A percentile compares a stretch with the other conserved stretches of the same genome.
Evolutionary conservation across 2,888 invertebrate species (phyloP).

Genomic region (Tipula helvola): DNA sequence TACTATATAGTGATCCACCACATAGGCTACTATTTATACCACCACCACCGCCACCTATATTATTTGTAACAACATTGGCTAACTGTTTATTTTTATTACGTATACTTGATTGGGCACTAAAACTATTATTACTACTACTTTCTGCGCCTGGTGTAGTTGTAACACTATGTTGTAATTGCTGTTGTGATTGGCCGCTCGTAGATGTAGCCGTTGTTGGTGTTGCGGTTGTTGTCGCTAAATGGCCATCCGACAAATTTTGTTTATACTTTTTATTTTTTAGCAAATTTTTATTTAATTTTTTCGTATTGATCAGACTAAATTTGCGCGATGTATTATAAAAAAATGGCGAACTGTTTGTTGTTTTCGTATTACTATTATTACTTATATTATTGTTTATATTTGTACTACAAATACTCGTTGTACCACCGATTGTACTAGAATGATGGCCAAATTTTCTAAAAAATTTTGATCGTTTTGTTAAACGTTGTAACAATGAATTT

Average conservation of each 20-base stretch:
- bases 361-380: neutral
- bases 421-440: neutral
- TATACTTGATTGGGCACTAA: conserved; percentile 25
- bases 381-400: neutral
- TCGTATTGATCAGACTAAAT: conserved; percentile 9
- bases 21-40: neutral
- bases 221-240: neutral
- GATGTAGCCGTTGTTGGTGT: neutral
- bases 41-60: neutral
- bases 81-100: conserved; percentile 28
- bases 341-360: neutral
- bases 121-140: conserved; percentile 22
- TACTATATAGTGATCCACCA: neutral
- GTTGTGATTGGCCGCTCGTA: neutral
- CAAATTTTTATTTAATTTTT: conserved; percentile 6
- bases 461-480: conserved; percentile 5
- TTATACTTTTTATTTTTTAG: conserved; percentile 6
- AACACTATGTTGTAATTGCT: neutral
- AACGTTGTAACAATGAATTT: conserved; percentile 10
- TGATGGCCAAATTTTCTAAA: neutral
- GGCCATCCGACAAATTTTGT: conserved; percentile 6
- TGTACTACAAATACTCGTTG: neutral
- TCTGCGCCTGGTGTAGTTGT: conserved; percentile 15
- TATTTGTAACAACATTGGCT: conserved; percentile 9
- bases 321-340: conserved; percentile 5